These are phyloP conservation scores for Bettongia penicillata DNA, from an alignment of 2,113 vertebrate species.

Conservation along the genomic window DNA sequence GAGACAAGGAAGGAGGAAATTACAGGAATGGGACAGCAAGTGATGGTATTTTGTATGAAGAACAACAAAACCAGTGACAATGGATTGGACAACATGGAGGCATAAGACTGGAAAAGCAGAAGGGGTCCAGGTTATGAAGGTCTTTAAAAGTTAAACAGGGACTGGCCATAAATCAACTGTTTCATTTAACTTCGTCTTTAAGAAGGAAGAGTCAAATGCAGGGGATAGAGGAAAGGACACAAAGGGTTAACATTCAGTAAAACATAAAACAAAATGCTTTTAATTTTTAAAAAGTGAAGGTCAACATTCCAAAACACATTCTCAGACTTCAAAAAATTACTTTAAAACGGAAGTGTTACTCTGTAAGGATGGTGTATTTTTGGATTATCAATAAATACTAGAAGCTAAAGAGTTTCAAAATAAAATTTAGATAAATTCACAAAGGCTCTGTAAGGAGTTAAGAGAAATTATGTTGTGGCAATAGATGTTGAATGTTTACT, in stretches of 20 bases:
- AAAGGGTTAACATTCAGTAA: background rate
- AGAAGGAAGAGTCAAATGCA: background rate
- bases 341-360: background rate
- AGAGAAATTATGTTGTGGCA: background rate
- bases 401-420: background rate
- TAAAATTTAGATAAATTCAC: background rate
- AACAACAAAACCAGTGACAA: background rate
- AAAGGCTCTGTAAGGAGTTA: background rate
- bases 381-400: background rate
- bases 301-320: background rate
- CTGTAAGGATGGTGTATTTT: background rate
- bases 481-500: background rate
- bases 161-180: too few species aligned
- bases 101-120: background rate
- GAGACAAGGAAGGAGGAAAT: too few species aligned
- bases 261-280: background rate
- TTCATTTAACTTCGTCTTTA: background rate
- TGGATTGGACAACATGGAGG: background rate
- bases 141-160: too few species aligned
- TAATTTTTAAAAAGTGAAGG: background rate
- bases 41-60: background rate
- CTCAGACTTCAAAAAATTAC: background rate
- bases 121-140: background rate
- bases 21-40: too few species aligned
- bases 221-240: too few species aligned